Conservation (phyloP, 2,113 vertebrate species). For the Pyxicephalus adspersus region DNA sequence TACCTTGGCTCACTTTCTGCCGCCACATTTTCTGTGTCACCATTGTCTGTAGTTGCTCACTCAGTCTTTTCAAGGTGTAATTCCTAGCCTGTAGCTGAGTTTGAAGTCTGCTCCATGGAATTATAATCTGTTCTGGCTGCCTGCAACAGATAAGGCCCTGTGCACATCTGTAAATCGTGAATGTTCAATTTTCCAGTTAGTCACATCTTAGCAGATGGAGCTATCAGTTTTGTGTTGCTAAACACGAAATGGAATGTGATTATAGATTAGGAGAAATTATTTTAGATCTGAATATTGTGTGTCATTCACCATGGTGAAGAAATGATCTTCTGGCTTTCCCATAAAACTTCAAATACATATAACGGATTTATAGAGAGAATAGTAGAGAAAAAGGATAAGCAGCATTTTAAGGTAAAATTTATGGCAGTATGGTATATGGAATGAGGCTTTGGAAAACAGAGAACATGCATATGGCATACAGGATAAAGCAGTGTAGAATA, state of each 20-base stretch:
- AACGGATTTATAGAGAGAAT: no score
- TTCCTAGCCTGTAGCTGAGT: neutral
- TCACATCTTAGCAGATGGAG: conserved; percentile 6
- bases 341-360: no score
- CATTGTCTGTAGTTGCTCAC: no score
- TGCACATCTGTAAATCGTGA: neutral
- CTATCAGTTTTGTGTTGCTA: conserved; percentile 15
- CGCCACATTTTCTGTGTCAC: no score
- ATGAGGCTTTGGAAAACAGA: no score
- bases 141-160: conserved; percentile 23
- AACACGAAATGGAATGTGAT: conserved; percentile 18
- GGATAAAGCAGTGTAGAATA: no score
- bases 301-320: neutral
- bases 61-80: no score
- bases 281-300: neutral
- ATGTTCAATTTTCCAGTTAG: conserved; percentile 32
- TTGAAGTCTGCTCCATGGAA: neutral
- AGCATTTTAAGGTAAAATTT: no score
- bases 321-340: neutral
- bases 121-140: conserved; percentile 9
- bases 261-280: neutral
- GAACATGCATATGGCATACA: no score
- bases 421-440: no score
- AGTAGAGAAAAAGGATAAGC: no score
- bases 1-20: no score